Base-by-base conservation (phyloP, 1,140 invertebrate species). In the Microplitis mediator region DNA sequence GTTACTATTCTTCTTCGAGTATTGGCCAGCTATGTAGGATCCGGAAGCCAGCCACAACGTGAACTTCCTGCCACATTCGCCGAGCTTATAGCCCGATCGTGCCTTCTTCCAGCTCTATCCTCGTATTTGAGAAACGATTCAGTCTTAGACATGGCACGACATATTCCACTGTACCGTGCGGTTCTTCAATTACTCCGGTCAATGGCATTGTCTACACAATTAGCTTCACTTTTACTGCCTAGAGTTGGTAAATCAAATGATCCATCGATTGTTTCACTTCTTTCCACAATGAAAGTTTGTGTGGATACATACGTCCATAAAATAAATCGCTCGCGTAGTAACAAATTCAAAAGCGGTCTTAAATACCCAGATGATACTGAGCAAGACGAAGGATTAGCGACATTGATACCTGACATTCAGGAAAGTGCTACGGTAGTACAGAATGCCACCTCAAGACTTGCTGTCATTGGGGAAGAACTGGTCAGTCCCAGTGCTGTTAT, bases 101-200 rank as follows among this genome's bases (percentile, higher is more conserved):
- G 95, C 78, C 88, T 98, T 1, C 89, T 97, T 51, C 93, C 95
- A 16, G 95, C 95, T 9, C 90, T 98, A 5, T 95, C 94, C 71
- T 97, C 95, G 0, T 98, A 98, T 79, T 88, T 98, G 32, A 90
- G 95, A 76, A 98, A 98, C 81, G 97, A 98, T 85, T 98, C 96
- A 87, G 96, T 98, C 63, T 85, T 98, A 79, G 97, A 98, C 84
- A 97, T 98, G 93, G 95, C 96, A 4, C 90, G 96, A 9, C 96
- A 98, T 85, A 96, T 97, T 82, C 95, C 95, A 5, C 88, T 98
- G 58, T 98, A 98, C 86, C 90, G 93, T 81, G 92, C 95, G 35
- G 91, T 97, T 71, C 85, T 97, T 71, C 91, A 94, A 78, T 85
- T 96, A 56, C 88, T 97, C 61, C 90, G 95, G 73, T 93, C 94